Conservation (phyloP, 2,113 vertebrate genomes). For the Rallus limicola region DNA sequence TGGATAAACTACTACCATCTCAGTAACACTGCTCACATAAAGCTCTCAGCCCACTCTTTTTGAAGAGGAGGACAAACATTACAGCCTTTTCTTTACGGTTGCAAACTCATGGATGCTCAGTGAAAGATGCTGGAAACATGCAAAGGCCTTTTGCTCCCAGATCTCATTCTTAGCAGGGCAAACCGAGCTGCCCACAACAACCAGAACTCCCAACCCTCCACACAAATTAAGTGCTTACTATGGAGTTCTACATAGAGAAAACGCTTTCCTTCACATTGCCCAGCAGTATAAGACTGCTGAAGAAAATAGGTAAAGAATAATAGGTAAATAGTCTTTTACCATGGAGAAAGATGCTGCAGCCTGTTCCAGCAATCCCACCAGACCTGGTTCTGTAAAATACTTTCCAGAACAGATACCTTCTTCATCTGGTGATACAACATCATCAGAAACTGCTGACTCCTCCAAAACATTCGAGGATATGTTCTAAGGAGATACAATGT, state of each 20-base stretch:
- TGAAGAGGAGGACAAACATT: background rate
- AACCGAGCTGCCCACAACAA: background rate
- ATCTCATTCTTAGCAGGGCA: background rate
- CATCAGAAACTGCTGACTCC: constrained; percentile 97
- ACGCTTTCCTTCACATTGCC: background rate
- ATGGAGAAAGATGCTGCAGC: constrained; percentile 96
- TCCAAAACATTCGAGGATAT: constrained; percentile 98
- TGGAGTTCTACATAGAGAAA: background rate
- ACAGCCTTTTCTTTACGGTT: background rate
- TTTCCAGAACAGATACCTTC: constrained; percentile 99
- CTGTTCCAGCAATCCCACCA: constrained; percentile 96
- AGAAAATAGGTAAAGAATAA: background rate
- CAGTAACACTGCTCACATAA: background rate
- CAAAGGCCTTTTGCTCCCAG: background rate
- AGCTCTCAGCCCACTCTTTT: background rate
- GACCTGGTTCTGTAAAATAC: constrained; percentile 96
- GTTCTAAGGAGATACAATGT: constrained; percentile 76
- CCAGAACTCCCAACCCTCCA: background rate
- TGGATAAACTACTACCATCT: background rate
- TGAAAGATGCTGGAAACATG: background rate
- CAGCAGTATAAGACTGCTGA: background rate
- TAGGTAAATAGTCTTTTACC: constrained; percentile 80
- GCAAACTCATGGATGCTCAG: background rate
- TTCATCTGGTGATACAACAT: constrained; percentile 97
- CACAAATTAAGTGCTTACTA: background rate